Percentiles rank a stretch among this genome's conserved stretches.
Evolutionary conservation across 2,113 vertebrate genomes (phyloP).

Genomic region (Ellobius talpinus): DNA sequence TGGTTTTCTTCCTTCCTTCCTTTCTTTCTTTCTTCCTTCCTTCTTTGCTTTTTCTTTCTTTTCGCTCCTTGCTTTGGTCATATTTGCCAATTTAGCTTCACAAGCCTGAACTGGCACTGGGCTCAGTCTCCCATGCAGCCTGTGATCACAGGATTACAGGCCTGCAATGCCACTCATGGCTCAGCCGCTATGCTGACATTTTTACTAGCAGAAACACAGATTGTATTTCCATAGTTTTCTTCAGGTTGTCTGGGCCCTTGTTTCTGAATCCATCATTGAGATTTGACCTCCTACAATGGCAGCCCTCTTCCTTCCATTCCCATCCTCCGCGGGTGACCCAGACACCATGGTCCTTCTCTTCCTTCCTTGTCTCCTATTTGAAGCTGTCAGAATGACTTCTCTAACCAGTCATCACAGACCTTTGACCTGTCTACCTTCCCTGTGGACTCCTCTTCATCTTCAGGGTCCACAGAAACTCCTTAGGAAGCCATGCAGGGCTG

Average conservation of each 20-base stretch:
- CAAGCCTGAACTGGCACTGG: neutral
- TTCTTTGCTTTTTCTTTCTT: neutral
- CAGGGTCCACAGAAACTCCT: neutral
- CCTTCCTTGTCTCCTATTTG: neutral
- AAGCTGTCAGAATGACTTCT: neutral
- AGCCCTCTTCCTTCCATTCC: neutral
- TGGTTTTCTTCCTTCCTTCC: too few species aligned
- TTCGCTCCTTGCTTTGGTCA: neutral
- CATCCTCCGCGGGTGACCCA: neutral
- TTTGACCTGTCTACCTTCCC: neutral
- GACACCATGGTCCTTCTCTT: neutral
- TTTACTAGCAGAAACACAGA: neutral
- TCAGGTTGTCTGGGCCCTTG: neutral
- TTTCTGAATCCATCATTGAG: neutral
- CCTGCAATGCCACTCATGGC: neutral
- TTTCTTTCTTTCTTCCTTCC: neutral
- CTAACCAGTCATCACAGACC: neutral
- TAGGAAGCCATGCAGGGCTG: neutral
- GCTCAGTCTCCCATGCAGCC: neutral
- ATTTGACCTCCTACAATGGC: neutral
- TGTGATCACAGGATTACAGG: neutral
- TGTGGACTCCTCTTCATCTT: neutral
- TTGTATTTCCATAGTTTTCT: neutral
- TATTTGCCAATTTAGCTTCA: neutral
- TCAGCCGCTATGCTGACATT: neutral